Percentiles rank a stretch among this genome's conserved stretches.
phyloP scores from a whole-genome alignment of 2,888 invertebrate species.

The Acleris sparsana region DNA sequence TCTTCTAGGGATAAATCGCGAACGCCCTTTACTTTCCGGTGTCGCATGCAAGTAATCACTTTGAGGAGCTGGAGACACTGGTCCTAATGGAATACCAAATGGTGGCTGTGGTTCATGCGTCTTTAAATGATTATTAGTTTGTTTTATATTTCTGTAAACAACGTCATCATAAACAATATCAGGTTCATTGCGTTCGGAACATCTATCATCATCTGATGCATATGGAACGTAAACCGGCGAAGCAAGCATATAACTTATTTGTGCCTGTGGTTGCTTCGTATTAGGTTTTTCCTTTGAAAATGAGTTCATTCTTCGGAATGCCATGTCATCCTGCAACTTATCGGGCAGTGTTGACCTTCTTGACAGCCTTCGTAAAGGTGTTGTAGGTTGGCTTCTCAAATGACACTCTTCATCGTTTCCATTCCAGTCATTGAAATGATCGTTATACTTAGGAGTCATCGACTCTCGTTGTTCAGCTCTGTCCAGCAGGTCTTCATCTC shows the following conservation, averaged over 20 bases:
- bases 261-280: conserved; percentile 69
- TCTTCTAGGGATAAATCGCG: conserved; percentile 86
- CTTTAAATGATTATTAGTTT: conserved; percentile 88
- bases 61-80: conserved; percentile 90
- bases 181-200: conserved; percentile 88
- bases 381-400: conserved; percentile 74
- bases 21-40: conserved; percentile 84
- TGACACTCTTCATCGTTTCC: conserved; percentile 77
- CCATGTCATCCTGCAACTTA: conserved; percentile 91
- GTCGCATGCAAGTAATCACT: conserved; percentile 93
- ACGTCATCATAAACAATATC: conserved; percentile 93
- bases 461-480: conserved; percentile 90
- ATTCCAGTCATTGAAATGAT: conserved; percentile 79
- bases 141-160: conserved; percentile 90
- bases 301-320: conserved; percentile 87
- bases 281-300: conserved; percentile 78
- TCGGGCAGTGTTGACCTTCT: conserved; percentile 84
- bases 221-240: conserved; percentile 86
- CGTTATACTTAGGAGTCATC: conserved; percentile 80
- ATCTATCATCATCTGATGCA: conserved; percentile 75
- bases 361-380: conserved; percentile 68
- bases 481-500: conserved; percentile 91
- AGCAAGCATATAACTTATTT: conserved; percentile 87
- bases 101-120: conserved; percentile 93
- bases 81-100: conserved; percentile 95